phyloP scores from a whole-genome alignment of 2,113 vertebrate species.

The Neolamprologus toae region DNA sequence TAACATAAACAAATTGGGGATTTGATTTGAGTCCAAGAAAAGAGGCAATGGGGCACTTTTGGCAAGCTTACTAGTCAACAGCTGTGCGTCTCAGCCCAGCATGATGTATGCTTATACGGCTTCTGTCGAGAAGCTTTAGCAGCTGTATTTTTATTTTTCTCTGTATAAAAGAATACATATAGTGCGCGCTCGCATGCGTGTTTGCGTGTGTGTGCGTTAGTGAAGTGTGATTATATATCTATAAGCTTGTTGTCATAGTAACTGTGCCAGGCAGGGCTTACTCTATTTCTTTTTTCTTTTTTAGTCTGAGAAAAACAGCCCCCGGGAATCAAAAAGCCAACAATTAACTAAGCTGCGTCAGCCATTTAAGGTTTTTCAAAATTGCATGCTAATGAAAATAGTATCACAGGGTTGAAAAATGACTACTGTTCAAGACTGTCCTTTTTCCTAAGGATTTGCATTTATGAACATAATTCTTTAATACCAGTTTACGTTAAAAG shows the following conservation, averaged over 20 bases:
- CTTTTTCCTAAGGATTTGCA: conserved; percentile 1
- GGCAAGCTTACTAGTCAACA: conserved; percentile 47
- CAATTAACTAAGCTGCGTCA: conserved; percentile 22
- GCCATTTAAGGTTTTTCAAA: conserved; percentile 26
- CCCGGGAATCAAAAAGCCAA: conserved; percentile 16
- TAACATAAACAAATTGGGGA: conserved; percentile 69
- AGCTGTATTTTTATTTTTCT: conserved; percentile 12
- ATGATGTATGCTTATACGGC: conserved; percentile 1
- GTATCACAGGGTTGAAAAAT: background rate
- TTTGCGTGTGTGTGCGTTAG: background rate
- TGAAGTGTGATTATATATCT: conserved; percentile 25
- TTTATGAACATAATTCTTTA: conserved; percentile 2
- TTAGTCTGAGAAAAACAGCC: conserved; percentile 9
- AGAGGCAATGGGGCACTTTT: conserved; percentile 39
- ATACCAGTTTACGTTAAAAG: background rate
- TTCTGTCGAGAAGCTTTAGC: background rate
- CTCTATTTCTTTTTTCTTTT: background rate
- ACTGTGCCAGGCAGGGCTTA: conserved; percentile 5
- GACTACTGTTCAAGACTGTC: background rate
- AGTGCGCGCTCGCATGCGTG: background rate
- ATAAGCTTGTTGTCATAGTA: conserved; percentile 50
- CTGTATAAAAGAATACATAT: background rate
- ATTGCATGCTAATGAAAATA: conserved; percentile 24
- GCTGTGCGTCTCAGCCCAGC: conserved; percentile 36
- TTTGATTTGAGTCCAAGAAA: conserved; percentile 59